A percentile compares a stretch with the other conserved stretches of the same genome.
Evolutionary conservation across 2,113 vertebrate species (phyloP).

Genomic region (Amphilophus citrinellus): DNA sequence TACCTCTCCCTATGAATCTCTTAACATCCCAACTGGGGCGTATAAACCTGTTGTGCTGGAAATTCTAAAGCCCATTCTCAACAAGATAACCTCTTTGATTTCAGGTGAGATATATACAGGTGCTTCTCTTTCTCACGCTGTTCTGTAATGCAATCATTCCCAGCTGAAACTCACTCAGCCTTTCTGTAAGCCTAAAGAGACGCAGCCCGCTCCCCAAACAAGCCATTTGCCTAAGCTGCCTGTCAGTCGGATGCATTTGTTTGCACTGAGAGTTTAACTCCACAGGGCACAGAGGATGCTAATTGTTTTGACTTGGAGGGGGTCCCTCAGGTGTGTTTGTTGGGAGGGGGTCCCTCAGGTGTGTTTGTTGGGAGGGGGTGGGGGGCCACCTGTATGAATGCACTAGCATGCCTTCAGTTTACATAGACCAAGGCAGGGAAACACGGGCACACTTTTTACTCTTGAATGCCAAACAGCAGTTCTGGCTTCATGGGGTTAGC

Average conservation of each 20-base stretch:
- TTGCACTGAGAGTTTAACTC: constrained; percentile 72
- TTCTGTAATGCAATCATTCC: constrained; percentile 65
- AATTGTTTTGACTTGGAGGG: constrained; percentile 73
- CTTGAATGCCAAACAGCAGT: constrained; percentile 61
- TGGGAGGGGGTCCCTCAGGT: constrained; percentile 58
- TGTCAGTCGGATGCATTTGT: constrained; percentile 69
- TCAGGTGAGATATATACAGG: constrained; percentile 61
- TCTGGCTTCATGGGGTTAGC: constrained; percentile 65
- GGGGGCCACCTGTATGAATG: constrained; percentile 66
- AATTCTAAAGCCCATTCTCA: constrained; percentile 44
- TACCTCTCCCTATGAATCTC: not conserved
- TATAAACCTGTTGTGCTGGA: constrained; percentile 20
- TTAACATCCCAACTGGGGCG: constrained; percentile 18
- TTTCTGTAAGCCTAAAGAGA: constrained; percentile 52
- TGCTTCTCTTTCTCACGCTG: constrained; percentile 60
- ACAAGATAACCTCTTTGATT: constrained; percentile 31
- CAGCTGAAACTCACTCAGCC: constrained; percentile 56
- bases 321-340: constrained; percentile 70
- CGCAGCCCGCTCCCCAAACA: constrained; percentile 59
- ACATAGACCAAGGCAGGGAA: constrained; percentile 48
- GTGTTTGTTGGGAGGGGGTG: constrained; percentile 24
- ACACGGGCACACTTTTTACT: constrained; percentile 65
- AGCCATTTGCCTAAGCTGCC: constrained; percentile 73
- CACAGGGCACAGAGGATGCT: constrained; percentile 64
- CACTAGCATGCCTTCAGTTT: constrained; percentile 55